Conservation (phyloP, 2,888 invertebrate species). For the Embidobia sp. region DNA sequence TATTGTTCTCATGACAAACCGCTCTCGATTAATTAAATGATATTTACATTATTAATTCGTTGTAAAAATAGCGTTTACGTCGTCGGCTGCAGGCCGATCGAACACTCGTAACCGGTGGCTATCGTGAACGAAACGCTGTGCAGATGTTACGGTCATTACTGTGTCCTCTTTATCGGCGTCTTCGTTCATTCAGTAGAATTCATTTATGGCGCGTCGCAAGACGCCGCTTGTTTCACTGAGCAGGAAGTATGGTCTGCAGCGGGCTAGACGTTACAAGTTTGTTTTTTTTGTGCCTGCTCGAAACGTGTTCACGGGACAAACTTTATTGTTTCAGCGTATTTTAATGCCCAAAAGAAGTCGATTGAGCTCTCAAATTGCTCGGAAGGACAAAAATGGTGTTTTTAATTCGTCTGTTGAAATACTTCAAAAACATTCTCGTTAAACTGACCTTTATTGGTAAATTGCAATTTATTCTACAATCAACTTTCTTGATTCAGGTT, state of each 20-base stretch:
- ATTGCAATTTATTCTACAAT: too few species aligned
- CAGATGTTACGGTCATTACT: constrained; percentile 38
- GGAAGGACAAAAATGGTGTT: too few species aligned
- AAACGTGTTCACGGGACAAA: too few species aligned
- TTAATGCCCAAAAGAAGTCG: too few species aligned
- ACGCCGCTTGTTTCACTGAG: constrained; percentile 27
- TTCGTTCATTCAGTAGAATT: constrained; percentile 32
- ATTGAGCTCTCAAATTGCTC: too few species aligned
- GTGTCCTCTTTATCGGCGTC: constrained; percentile 36
- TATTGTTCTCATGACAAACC: constrained; percentile 30
- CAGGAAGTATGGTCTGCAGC: constrained; percentile 40
- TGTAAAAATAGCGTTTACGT: constrained; percentile 8
- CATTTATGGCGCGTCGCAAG: constrained; percentile 35
- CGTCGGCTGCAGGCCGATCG: too few species aligned
- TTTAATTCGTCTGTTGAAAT: too few species aligned
- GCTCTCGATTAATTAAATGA: constrained; percentile 27
- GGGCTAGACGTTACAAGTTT: neutral
- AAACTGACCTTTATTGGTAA: too few species aligned
- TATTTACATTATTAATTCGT: constrained; percentile 24
- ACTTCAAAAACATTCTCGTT: too few species aligned
- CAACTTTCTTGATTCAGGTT: too few species aligned
- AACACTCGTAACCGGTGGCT: too few species aligned
- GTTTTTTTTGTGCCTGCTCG: constrained; percentile 6
- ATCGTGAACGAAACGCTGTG: constrained; percentile 12
- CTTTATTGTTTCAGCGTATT: too few species aligned